Evolutionary conservation across 2,888 invertebrate species (phyloP), one percentile per base, ranked within the genome.

Genomic region (Linnaemya vulpina): DNA sequence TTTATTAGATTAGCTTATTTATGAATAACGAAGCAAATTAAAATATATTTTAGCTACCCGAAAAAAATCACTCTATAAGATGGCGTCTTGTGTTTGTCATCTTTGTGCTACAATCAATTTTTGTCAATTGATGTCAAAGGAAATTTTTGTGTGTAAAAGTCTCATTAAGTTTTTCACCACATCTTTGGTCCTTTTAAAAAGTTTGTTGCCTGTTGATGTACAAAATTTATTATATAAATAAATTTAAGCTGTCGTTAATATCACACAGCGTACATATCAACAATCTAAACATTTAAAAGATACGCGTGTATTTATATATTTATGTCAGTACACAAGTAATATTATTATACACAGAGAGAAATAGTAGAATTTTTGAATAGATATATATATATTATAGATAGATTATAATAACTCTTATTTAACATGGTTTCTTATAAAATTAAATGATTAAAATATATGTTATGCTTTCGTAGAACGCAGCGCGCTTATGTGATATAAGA

Each of bases 181-280:
- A 8, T 40, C 40, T 10, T 15, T 25, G 4, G 7, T 20, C 35
- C 25, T 5, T 62, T 51, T 40, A 35, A 25, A 15, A 30, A 58
- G 62, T 20, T n/a, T 71, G 53, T 71, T 68, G 73, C 62, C 62
- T 67, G 68, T 78, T 78, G 67, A 74, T 68, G 67, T 62, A 43
- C 11, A 62, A 46, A 67, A 83, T 77, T 77, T 71, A 65, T 76
- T 53, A 62, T 25, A 53, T 7, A 38, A 13, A 73, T 17, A 49
- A 17, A 20, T 68, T 78, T 53, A 68, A 58, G 58, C 65, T 73
- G 68, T 83, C 60, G 71, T 76, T 70, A 76, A 55, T 49, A 75
- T 63, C 49, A 51, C 22, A 55, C 25, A 55, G 70, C 70, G 40
- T 70, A 13, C 25, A 25, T 78, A 53, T 17, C 25, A 25, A 30